Conservation (phyloP, 2,888 invertebrate genomes). For the Mythimna vitellina region DNA sequence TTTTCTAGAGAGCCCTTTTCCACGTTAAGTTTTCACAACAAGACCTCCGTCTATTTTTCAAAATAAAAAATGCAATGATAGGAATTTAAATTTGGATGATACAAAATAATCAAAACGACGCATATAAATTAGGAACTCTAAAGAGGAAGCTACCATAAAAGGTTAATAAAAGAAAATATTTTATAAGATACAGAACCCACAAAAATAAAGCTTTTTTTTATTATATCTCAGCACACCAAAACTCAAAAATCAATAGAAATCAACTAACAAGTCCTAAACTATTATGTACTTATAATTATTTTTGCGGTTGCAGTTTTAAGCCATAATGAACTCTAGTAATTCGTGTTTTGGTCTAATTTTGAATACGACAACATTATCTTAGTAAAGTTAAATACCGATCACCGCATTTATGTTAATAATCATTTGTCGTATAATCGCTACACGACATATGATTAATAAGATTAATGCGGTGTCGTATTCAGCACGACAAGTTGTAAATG, state of each 20-base stretch:
- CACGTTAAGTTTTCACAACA: not conserved
- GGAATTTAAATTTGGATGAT: not conserved
- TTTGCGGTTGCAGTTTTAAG: constrained; percentile 25
- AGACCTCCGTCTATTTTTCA: not conserved
- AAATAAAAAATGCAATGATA: not conserved
- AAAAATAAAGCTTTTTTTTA: not conserved
- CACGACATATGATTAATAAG: constrained; percentile 33
- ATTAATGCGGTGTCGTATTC: constrained; percentile 31
- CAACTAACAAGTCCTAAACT: constrained; percentile 18
- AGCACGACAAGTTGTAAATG: not conserved
- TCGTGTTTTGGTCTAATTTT: constrained; percentile 58
- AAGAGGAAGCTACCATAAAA: not conserved
- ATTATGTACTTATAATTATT: constrained; percentile 44
- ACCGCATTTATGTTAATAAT: constrained; percentile 6
- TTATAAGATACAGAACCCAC: not conserved
- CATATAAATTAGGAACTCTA: not conserved
- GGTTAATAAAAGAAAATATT: not conserved
- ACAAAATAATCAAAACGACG: not conserved
- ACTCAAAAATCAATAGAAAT: constrained; percentile 32
- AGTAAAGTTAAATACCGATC: not conserved
- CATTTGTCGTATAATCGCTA: constrained; percentile 31
- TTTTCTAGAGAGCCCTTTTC: constrained; percentile 13
- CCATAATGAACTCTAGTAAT: constrained; percentile 45
- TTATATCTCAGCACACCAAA: constrained; percentile 47
- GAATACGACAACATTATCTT: constrained; percentile 10